Conservation (phyloP, 1,140 invertebrate genomes). For the Bombus pyrosoma region DNA sequence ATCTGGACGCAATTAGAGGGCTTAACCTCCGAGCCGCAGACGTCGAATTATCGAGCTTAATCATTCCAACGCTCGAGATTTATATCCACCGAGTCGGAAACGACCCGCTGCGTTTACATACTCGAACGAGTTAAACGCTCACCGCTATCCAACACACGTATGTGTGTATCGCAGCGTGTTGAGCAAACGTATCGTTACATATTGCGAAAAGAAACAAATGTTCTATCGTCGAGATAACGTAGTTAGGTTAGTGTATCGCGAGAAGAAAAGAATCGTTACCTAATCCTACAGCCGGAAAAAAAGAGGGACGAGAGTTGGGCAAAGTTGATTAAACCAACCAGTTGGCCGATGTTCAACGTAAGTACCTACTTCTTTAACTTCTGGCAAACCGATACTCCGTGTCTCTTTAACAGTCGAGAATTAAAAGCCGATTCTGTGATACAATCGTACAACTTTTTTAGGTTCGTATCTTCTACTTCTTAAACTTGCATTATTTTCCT, state of each 20-base stretch:
- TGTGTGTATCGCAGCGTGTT: no score
- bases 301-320: neutral
- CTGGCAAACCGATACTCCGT: neutral
- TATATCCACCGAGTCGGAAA: neutral
- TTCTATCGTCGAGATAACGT: neutral
- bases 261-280: neutral
- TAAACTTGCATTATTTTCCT: neutral
- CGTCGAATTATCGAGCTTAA: conserved; percentile 43
- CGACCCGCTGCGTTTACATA: neutral
- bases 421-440: neutral
- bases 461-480: neutral
- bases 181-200: neutral
- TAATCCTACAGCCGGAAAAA: no score
- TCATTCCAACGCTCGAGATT: conserved; percentile 25
- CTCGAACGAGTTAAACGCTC: neutral
- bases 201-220: no score
- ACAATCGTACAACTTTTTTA: neutral
- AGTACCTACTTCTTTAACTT: neutral
- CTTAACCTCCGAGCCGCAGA: neutral
- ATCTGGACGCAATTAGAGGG: conserved; percentile 46
- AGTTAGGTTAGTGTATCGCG: neutral
- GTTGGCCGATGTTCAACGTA: conserved; percentile 5
- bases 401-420: neutral
- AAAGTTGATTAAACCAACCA: neutral
- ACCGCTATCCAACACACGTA: no score